Evolutionary conservation across 2,797 vertebrate species (phyloP), one percentile per base, ranked within the genome.

Genomic region (Cetoscarus ocellatus): DNA sequence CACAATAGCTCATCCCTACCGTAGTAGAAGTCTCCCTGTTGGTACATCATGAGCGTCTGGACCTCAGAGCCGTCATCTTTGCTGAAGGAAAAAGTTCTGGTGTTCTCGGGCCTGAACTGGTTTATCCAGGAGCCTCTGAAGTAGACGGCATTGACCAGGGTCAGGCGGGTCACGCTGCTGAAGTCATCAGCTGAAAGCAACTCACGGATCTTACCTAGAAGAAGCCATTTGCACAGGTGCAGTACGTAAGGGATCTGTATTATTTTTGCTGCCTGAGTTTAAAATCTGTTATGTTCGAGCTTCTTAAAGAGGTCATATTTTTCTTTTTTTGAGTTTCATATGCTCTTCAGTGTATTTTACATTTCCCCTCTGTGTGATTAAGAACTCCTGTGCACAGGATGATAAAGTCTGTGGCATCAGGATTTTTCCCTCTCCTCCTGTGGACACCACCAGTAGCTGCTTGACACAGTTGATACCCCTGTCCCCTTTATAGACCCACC

Each of bases 41-140:
- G 98, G 92, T 99, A 99, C 98, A 99, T 99, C 98, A 99, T 99
- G 47, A 96, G 96, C 47, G 98, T 98, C 90, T 99, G 98, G 45
- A 98, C 96, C 83, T 99, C 97, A 55, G 95, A 97, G 92, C 98
- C 97, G 53, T 99, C 97, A 57, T 99, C 98, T 90, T 95, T 97
- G 86, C 96, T 99, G 87, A 99, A 99, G 75, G 97, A 98, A 88
- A 99, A 99, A 2, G 97, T 98, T 86, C 97, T 96, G 59, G 98
- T 99, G 79, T 99, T 97, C 82, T 99, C 97, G 10, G 97, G 97
- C 76, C 97, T 94, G 92, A 99, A 99, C 85, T 98, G 98, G 77
- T 96, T 98, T 89, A 97, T 99, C 98, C 98, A 99, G 84, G 91
- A 98, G 68, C 98, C 98, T 72, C 98, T 96, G 93, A 99, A 99